Percentiles rank a stretch among this genome's conserved stretches.
Conservation (phyloP, 2,113 vertebrate species). For the Lucifuga dentata region DNA sequence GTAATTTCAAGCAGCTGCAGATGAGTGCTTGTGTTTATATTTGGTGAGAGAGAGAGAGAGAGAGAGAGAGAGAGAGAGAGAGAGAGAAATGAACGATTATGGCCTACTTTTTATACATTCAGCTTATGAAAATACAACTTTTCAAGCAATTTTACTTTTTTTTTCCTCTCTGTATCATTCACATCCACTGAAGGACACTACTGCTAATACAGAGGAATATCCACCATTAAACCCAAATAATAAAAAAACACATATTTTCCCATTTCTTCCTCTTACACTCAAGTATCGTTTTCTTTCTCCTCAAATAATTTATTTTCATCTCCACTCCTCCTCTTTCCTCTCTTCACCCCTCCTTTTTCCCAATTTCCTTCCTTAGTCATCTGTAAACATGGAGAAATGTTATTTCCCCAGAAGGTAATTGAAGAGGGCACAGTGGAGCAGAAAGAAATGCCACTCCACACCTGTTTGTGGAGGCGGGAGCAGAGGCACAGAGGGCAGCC, state of each 20-base stretch:
- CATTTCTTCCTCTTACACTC: not conserved
- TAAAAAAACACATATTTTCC: not conserved
- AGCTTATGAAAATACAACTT: too few species aligned
- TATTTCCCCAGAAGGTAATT: slow-evolving; percentile 49
- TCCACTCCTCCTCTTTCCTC: not conserved
- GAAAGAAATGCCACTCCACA: slow-evolving; percentile 49
- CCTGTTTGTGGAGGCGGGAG: slow-evolving; percentile 43
- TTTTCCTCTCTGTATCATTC: not conserved
- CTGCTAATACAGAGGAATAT: not conserved
- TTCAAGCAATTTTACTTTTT: too few species aligned
- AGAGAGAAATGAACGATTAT: too few species aligned
- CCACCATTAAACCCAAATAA: not conserved
- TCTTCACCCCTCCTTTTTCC: not conserved
- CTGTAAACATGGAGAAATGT: slow-evolving; percentile 40
- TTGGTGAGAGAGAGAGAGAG: not conserved
- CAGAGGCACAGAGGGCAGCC: slow-evolving; percentile 38
- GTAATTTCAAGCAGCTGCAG: slow-evolving; percentile 58
- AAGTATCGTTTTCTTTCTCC: not conserved
- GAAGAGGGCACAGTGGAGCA: slow-evolving; percentile 38
- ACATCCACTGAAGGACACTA: too few species aligned
- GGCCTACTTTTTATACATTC: too few species aligned
- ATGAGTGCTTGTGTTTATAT: slow-evolving; percentile 8
- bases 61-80: not conserved
- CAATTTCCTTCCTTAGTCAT: slow-evolving; percentile 33
- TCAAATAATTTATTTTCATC: slow-evolving; percentile 3